phyloP scores from a whole-genome alignment of 2,797 vertebrate species.

The Microhierax caerulescens region DNA sequence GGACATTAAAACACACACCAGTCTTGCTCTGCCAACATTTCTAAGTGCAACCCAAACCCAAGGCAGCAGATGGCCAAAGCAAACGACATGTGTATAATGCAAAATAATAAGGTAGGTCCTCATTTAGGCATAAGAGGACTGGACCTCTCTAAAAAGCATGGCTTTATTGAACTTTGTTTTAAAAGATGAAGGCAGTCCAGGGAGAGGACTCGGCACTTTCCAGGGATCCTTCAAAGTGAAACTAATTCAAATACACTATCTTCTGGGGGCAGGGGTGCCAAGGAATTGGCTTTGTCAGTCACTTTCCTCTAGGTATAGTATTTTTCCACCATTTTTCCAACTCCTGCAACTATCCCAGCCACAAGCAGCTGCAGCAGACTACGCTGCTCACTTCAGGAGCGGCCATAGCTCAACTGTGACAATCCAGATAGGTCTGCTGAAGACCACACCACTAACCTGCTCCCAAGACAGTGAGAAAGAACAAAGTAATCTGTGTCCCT shows the following conservation, averaged over 20 bases:
- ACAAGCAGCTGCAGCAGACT: background rate
- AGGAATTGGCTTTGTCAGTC: background rate
- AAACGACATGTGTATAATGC: background rate
- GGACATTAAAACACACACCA: background rate
- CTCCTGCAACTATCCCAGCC: background rate
- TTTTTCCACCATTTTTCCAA: background rate
- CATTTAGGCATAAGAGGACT: background rate
- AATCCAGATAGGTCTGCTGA: background rate
- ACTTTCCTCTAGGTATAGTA: background rate
- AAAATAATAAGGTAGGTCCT: background rate
- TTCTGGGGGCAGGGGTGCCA: background rate
- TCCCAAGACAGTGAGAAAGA: background rate
- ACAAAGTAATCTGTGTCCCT: rapidly evolving
- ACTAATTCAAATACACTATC: background rate
- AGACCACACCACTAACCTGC: background rate
- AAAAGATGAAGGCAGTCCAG: background rate
- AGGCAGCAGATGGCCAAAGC: background rate
- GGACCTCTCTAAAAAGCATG: background rate
- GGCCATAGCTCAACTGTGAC: background rate
- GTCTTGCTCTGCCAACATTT: background rate
- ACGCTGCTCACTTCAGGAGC: background rate
- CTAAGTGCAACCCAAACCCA: background rate
- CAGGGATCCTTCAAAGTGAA: background rate
- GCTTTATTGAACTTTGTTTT: background rate
- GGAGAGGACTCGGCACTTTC: background rate